A percentile compares a stretch with the other conserved stretches of the same genome.
These are phyloP conservation scores for Sesamia inferens DNA, from an alignment of 2,888 invertebrate genomes.

Conservation along the genomic window DNA sequence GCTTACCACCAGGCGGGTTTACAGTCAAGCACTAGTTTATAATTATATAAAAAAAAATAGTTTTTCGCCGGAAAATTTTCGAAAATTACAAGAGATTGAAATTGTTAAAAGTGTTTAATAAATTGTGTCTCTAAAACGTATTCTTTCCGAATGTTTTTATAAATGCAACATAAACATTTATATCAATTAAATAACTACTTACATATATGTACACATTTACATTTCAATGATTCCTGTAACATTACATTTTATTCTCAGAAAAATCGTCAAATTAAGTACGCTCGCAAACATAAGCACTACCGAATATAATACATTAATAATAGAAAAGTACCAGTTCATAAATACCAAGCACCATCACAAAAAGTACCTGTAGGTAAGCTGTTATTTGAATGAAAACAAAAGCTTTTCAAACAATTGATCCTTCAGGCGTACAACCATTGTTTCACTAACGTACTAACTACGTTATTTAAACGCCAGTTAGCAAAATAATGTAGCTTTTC, in stretches of 20 bases:
- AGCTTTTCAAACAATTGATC: slow-evolving; percentile 60
- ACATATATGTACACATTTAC: not conserved
- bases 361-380: slow-evolving; percentile 43
- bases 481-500: slow-evolving; percentile 34
- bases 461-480: slow-evolving; percentile 32
- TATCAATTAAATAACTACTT: no score
- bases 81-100: not conserved
- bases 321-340: slow-evolving; percentile 25
- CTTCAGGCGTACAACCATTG: slow-evolving; percentile 57
- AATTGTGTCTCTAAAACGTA: not conserved
- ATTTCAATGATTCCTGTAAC: not conserved
- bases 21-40: no score
- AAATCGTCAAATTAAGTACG: slow-evolving; percentile 10
- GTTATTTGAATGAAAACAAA: slow-evolving; percentile 60
- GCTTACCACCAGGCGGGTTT: no score
- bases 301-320: slow-evolving; percentile 5
- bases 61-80: not conserved
- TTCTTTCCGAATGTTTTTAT: not conserved
- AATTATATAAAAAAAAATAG: no score
- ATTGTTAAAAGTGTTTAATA: not conserved
- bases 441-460: slow-evolving; percentile 46
- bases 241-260: slow-evolving; percentile 17
- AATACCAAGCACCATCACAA: slow-evolving; percentile 8
- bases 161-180: not conserved
- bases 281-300: not conserved